Evolutionary conservation across 2,888 invertebrate genomes (phyloP), one percentile per base, ranked within the genome.

Genomic region (Aphidoletes aphidimyza): DNA sequence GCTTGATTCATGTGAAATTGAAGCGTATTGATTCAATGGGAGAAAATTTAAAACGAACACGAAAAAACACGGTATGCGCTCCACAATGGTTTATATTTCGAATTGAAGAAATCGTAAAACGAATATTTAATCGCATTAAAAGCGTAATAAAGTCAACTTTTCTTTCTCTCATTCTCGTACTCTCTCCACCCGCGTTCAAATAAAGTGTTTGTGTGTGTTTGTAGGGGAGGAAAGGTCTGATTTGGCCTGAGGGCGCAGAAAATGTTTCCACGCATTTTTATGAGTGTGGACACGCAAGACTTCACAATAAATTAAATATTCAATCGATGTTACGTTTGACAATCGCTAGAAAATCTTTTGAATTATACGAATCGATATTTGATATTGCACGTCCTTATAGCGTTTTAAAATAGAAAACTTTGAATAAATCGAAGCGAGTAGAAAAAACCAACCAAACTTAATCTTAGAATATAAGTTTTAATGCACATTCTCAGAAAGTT

Each of bases 321-420:
- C 69, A 69, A 69, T 14, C 26, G 69, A 69, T n/a, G n/a, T n/a
- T n/a, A n/a, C 69, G 69, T 69, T 69, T 69, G 34, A 30, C 69
- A 69, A 30, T 69, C n/a, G 30, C 69, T 14, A 11, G 26, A 30
- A 69, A 26, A 17, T 69, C 30, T 69, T 69, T 34, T 69, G 30
- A 30, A 9, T 9, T 30, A 69, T n/a, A 34, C 30, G 14, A 69
- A 69, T 69, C 69, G 69, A 69, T 69, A 69, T 69, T 30, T 30
- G 0, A 30, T 30, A 69, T 69, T 69, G 69, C 69, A 69, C n/a
- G n/a, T n/a, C 14, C 42, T 6, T 14, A 42, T 42, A 42, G 42
- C 42, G 14, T 11, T 8, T 39, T 39, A 11, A 39, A 11, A 39
- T 8, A 39, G 39, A 39, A 39, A 39, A 8, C 6, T 8, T 39